These are phyloP conservation scores for Diloba caeruleocephala DNA, from an alignment of 2,888 invertebrate species.

Conservation along the genomic window DNA sequence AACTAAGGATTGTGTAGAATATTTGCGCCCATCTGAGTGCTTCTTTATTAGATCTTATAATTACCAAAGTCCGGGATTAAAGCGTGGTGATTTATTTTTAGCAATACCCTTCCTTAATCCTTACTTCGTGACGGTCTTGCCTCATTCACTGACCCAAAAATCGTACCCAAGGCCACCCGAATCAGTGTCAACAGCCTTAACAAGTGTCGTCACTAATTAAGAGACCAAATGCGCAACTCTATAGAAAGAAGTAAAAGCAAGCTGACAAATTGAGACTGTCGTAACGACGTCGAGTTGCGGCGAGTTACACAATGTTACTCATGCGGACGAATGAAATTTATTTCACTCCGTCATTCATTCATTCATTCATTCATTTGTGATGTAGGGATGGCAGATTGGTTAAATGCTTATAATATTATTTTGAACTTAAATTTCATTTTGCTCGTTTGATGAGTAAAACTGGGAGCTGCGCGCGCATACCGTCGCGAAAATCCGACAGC, in stretches of 20 bases:
- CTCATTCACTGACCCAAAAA: not conserved
- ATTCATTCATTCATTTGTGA: constrained; percentile 50
- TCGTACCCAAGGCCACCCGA: not conserved
- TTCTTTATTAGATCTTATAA: too few relatives aligned
- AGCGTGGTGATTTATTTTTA: too few relatives aligned
- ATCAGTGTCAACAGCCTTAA: constrained; percentile 15
- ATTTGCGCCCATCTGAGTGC: too few relatives aligned
- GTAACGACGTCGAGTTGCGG: constrained; percentile 48
- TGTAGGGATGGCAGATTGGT: constrained; percentile 27
- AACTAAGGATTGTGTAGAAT: too few relatives aligned
- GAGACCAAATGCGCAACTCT: constrained; percentile 12
- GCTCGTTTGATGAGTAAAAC: too few relatives aligned
- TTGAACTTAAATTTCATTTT: not conserved
- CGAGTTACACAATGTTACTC: constrained; percentile 56
- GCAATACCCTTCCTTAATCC: too few relatives aligned
- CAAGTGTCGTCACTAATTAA: constrained; percentile 43
- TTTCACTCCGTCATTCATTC: constrained; percentile 59
- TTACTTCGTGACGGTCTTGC: too few relatives aligned
- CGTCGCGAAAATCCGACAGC: too few relatives aligned
- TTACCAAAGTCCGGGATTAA: too few relatives aligned
- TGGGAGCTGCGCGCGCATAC: too few relatives aligned
- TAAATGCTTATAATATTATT: not conserved
- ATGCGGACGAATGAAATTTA: constrained; percentile 53
- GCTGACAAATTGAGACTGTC: constrained; percentile 41
- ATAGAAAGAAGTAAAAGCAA: constrained; percentile 46